These are phyloP conservation scores for Aleiodes leptofemur DNA, from an alignment of 2,888 invertebrate species.

Conservation along the genomic window DNA sequence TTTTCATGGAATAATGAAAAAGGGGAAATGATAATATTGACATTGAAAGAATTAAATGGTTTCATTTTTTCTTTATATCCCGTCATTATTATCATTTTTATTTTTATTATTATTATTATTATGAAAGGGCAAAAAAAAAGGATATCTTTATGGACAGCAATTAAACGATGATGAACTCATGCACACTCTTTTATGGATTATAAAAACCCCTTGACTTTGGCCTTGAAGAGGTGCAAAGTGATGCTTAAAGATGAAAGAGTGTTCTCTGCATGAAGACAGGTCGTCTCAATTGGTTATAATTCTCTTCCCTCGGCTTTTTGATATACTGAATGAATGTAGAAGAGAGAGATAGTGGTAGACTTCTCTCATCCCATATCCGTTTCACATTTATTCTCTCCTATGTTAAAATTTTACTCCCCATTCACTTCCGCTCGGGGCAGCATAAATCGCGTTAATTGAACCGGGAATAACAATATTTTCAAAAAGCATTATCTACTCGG, in stretches of 20 bases:
- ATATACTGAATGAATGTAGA: not conserved
- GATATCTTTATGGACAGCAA: not conserved
- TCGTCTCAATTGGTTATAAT: slow-evolving; percentile 25
- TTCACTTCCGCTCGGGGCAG: slow-evolving; percentile 40
- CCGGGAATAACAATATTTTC: not conserved
- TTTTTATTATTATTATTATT: too few relatives aligned
- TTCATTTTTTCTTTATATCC: too few relatives aligned
- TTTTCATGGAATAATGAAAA: not conserved
- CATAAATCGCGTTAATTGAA: slow-evolving; percentile 14
- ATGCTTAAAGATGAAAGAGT: slow-evolving; percentile 19
- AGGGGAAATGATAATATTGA: not conserved
- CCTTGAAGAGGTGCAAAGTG: slow-evolving; percentile 31
- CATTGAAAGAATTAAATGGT: not conserved
- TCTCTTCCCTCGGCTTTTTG: slow-evolving; percentile 13
- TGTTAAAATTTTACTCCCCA: slow-evolving; percentile 25
- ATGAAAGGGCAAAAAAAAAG: too few relatives aligned
- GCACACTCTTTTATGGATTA: slow-evolving; percentile 5
- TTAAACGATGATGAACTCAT: slow-evolving; percentile 1
- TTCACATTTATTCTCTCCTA: slow-evolving; percentile 23
- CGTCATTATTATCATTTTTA: too few relatives aligned
- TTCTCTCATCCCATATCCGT: slow-evolving; percentile 29
- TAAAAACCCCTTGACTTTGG: slow-evolving; percentile 8
- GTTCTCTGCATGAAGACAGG: slow-evolving; percentile 1
- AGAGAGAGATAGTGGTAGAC: not conserved
- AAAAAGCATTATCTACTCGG: not conserved